A percentile compares a stretch with the other conserved stretches of the same genome.
Conservation (phyloP, 2,113 vertebrate genomes). For the Anolis carolinensis region DNA sequence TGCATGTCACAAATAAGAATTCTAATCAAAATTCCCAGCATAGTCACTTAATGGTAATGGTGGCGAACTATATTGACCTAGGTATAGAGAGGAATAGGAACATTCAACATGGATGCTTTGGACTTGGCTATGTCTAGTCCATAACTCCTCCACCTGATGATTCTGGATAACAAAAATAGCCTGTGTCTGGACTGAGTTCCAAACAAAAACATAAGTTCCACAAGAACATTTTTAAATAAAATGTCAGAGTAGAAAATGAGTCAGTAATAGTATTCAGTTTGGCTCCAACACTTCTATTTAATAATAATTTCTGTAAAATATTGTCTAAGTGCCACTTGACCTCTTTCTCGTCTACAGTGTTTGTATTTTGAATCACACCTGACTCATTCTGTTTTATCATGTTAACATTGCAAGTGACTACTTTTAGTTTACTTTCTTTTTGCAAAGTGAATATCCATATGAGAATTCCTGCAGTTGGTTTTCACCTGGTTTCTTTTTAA, state of each 20-base stretch:
- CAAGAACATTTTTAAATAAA: not conserved
- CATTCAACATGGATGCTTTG: too few species aligned
- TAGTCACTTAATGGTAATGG: too few species aligned
- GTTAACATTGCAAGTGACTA: not conserved
- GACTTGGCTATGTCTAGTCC: too few species aligned
- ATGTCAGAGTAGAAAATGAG: not conserved
- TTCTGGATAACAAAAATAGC: not conserved
- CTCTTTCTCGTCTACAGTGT: not conserved
- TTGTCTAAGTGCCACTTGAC: slow-evolving; percentile 2
- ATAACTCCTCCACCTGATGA: too few species aligned
- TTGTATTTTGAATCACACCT: not conserved
- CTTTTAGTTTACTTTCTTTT: not conserved
- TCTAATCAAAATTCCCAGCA: too few species aligned
- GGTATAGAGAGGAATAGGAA: too few species aligned
- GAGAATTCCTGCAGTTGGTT: not conserved
- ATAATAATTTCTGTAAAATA: not conserved
- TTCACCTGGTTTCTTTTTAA: too few species aligned
- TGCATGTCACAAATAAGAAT: too few species aligned
- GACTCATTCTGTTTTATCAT: not conserved
- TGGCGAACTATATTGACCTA: too few species aligned
- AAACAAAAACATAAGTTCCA: not conserved
- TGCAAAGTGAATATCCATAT: not conserved
- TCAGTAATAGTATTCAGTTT: not conserved
- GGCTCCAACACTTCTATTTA: not conserved
- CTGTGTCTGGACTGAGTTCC: not conserved